phyloP scores from a whole-genome alignment of 2,888 invertebrate genomes.

The Meiosimyza platycephala region DNA sequence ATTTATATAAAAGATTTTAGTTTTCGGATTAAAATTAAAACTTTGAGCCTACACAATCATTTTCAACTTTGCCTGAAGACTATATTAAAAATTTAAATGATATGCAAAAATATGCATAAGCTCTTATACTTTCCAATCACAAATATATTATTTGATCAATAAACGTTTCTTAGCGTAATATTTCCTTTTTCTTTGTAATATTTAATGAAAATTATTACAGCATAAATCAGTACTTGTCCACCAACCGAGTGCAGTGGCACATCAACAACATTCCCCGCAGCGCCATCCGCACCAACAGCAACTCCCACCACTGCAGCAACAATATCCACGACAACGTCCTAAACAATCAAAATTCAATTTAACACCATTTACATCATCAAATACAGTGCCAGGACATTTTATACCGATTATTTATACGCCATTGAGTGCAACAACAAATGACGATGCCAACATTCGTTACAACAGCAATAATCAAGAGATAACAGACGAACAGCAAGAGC shows the following conservation, averaged over 20 bases:
- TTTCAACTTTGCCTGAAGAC: too few species aligned
- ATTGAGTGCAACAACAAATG: conserved; percentile 52
- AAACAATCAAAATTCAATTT: conserved; percentile 67
- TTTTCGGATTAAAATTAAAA: too few species aligned
- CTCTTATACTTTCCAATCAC: too few species aligned
- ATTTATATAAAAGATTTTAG: too few species aligned
- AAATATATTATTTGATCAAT: too few species aligned
- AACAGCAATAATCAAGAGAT: conserved; percentile 37
- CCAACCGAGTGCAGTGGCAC: conserved; percentile 47
- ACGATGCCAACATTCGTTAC: conserved; percentile 31
- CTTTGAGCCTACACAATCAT: too few species aligned
- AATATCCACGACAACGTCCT: conserved; percentile 51
- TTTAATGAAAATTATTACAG: conserved; percentile 43
- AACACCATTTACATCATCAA: conserved; percentile 70
- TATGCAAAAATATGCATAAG: too few species aligned
- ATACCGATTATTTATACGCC: conserved; percentile 68
- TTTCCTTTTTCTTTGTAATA: too few species aligned
- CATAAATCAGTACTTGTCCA: conserved; percentile 62
- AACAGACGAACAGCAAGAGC: conserved; percentile 21
- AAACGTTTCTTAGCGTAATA: too few species aligned
- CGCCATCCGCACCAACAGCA: conserved; percentile 46
- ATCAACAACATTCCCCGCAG: conserved; percentile 38
- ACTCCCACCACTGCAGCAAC: conserved; percentile 44
- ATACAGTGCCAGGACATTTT: conserved; percentile 71
- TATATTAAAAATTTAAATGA: too few species aligned